Evolutionary conservation across 2,888 invertebrate genomes (phyloP).

Genomic region (Harpalus rufipes): DNA sequence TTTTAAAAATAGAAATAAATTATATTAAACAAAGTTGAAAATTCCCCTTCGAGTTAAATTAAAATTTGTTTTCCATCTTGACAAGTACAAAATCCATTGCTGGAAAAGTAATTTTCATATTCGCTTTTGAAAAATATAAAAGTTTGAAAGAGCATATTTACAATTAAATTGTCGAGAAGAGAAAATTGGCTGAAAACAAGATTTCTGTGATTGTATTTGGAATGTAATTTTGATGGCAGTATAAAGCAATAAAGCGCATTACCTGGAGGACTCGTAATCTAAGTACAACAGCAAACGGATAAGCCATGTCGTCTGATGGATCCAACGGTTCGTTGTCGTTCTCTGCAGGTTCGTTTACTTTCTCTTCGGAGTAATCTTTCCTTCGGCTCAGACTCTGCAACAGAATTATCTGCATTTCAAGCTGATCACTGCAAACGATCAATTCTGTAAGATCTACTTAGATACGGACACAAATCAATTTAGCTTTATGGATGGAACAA

Average conservation of each 20-base stretch:
- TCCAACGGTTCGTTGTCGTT: conserved; percentile 73
- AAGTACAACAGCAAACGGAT: conserved; percentile 81
- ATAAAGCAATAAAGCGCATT: conserved; percentile 66
- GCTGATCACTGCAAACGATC: no score
- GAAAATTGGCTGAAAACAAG: conserved; percentile 48
- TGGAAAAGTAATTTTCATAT: conserved; percentile 31
- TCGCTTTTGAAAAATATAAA: conserved; percentile 5
- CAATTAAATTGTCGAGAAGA: conserved; percentile 19
- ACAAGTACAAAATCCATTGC: not conserved
- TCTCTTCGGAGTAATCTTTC: conserved; percentile 55
- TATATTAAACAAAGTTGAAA: not conserved
- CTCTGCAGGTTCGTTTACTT: conserved; percentile 36
- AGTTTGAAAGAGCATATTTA: conserved; percentile 21
- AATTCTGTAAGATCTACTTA: no score
- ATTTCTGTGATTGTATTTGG: conserved; percentile 11
- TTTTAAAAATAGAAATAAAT: not conserved
- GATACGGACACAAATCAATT: no score
- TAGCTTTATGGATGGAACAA: no score
- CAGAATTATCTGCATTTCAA: conserved; percentile 3
- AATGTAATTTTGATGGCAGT: conserved; percentile 48
- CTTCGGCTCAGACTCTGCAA: conserved; percentile 59
- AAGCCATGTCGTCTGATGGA: conserved; percentile 76
- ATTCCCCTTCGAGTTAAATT: not conserved
- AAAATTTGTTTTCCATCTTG: not conserved
- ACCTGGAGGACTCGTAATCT: conserved; percentile 81